phyloP scores from a whole-genome alignment of 2,797 vertebrate species.

The Rhabdomys pumilio region DNA sequence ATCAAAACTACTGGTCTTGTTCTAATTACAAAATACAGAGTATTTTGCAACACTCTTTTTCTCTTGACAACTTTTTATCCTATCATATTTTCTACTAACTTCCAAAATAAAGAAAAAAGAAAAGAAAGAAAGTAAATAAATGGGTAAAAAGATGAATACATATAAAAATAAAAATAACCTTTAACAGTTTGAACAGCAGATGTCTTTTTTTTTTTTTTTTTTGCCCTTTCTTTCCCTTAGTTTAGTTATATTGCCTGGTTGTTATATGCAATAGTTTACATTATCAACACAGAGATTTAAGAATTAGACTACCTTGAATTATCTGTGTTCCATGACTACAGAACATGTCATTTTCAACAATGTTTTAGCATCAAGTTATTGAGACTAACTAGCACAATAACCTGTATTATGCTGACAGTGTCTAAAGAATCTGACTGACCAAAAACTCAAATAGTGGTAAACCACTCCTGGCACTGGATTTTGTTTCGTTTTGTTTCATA shows the following conservation, averaged over 20 bases:
- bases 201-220: not conserved
- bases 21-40: conserved; percentile 1
- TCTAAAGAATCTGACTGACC: not conserved
- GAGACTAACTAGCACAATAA: not conserved
- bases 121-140: not conserved
- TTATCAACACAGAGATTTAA: not conserved
- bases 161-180: not conserved
- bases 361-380: not conserved
- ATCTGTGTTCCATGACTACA: not conserved
- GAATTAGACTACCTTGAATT: not conserved
- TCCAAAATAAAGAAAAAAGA: not conserved
- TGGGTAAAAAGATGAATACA: not conserved
- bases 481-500: not conserved
- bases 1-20: conserved; percentile 11
- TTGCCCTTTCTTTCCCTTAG: not conserved
- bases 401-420: not conserved
- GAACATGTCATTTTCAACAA: not conserved
- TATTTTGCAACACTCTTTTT: not conserved
- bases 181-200: not conserved
- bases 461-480: too few relatives aligned
- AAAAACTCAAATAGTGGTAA: not conserved
- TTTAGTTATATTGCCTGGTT: not conserved
- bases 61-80: not conserved
- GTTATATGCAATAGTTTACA: not conserved
- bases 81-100: not conserved